Base-by-base conservation (phyloP, 2,888 invertebrate species). In the Mesorhabditis sp. region DNA sequence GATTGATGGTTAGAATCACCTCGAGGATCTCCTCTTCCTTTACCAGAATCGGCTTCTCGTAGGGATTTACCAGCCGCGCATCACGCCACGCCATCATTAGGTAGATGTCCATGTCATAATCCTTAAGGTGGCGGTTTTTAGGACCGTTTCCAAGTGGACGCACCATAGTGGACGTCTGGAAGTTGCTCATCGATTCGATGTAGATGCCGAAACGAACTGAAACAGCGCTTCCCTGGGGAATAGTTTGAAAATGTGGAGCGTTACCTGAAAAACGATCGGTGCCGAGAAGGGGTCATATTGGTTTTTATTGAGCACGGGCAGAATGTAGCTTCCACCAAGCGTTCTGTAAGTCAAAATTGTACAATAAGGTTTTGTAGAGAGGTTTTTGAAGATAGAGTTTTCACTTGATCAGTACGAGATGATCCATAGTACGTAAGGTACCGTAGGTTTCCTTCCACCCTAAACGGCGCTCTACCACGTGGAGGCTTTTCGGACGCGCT, bases 31-130 rank as follows among this genome's bases (percentile, higher is more conserved):
- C 75, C 74, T 50, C 58, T 64, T 82, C 83, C 72, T 85, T 85
- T 5, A 85, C 82, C 28, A 85, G 68, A 70, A 85, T 84, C 28
- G 85, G 82, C 68, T 83, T 80, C 43, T 77, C 80, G 71, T 81
- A 85, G 0, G 80, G 80, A 74, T 85, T 83, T 4, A 78, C 82
- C 5, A 85, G 74, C 1, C 85, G 73, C 0, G 83, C 81, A 65
- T 85, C 85, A 64, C 84, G 73, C 85, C 85, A 85, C 1, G 82
- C 74, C 83, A 85, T 82, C 70, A 82, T 71, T 63, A 85, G 68
- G 65, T 82, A 83, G 4, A 85, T 84, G 67, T 85, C 85, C 85
- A 85, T 85, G 65, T 85, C 85, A 74, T 85, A 85, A 68, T 84
- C 83, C 85, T 85, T 42, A 50, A 50, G 7, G 7, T 50, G 7